Evolutionary conservation across 2,888 invertebrate species (phyloP), one percentile per base, ranked within the genome.

Genomic region (Drosophila atroscutellata): DNA sequence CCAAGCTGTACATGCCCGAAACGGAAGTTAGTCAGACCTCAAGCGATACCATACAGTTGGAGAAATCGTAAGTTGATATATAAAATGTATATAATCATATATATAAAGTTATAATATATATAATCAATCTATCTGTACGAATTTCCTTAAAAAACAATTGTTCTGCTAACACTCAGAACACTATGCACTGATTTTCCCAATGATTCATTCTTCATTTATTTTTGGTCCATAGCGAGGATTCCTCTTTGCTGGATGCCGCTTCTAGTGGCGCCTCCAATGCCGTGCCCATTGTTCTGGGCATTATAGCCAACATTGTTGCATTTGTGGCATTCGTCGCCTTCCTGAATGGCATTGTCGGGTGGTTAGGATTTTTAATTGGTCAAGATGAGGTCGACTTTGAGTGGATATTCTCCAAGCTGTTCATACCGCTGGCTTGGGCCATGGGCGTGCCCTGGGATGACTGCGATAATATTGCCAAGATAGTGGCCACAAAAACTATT

Each of bases 1-100:
- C 98, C 15, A 99, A 99, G 92, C 94, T 99, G 0, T 94, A 98
- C 86, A 96, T 97, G 94, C 99, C 99, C 0, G 99, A 99, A 94
- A 97, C 96, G 0, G 96, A 97, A 87, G 94, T 95, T 66, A 96
- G 97, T 0, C 94, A 95, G 75, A 97, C 97, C 0, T 95, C 95
- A 0, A 95, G 96, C 0, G 95, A 97, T 45, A 96, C 96, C 71
- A 96, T 99, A 60, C 93, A 95, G 80, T 93, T 97, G 5, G 94
- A 95, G 39, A 94, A 95, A 91, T 95, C 95, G 97, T 97, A 93
- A 94, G 94, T 92, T 15, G 2, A 20, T 15, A 9, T 37, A 36
- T 15, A 28, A 15, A 57, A 24, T 32, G 11, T 3, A 13, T 15
- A 20, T 3, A 30, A 18, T 18, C 45, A 42, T 26, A 9, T 26